Conservation (phyloP, 2,797 vertebrate species). For the Mycteria americana region DNA sequence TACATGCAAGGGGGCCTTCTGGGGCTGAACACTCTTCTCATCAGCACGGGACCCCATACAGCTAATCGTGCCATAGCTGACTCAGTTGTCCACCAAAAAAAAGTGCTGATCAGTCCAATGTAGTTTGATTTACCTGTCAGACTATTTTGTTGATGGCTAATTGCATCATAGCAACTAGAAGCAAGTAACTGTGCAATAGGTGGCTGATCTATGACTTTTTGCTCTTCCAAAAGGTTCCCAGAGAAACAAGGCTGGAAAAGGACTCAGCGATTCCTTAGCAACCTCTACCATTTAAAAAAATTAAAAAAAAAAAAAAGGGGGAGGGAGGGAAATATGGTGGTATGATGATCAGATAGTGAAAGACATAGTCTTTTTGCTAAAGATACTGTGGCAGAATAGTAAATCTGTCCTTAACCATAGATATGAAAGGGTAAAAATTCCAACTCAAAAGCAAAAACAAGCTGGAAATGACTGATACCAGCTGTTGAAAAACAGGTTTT, state of each 20-base stretch:
- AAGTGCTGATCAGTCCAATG: not conserved
- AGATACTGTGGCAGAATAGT: not conserved
- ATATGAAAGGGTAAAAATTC: not conserved
- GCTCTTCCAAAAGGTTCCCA: not conserved
- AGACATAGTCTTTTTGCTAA: not conserved
- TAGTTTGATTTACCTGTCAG: not conserved
- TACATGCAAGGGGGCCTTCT: not conserved
- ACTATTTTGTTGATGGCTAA: not conserved
- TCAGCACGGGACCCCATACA: not conserved
- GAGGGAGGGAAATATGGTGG: not conserved
- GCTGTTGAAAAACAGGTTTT: not conserved
- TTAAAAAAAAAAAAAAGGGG: accelerated
- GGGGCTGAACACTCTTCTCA: not conserved
- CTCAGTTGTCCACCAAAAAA: not conserved
- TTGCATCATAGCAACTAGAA: not conserved
- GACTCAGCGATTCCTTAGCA: not conserved
- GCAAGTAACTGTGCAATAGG: not conserved
- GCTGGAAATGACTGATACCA: not conserved
- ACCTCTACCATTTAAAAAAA: not conserved
- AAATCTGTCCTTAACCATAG: not conserved
- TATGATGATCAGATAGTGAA: not conserved
- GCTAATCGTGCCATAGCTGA: not conserved
- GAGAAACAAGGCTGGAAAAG: not conserved
- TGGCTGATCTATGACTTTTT: not conserved
- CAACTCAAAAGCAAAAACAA: not conserved